Conservation (phyloP, 2,113 vertebrate genomes). For the Cephalopterus ornatus region DNA sequence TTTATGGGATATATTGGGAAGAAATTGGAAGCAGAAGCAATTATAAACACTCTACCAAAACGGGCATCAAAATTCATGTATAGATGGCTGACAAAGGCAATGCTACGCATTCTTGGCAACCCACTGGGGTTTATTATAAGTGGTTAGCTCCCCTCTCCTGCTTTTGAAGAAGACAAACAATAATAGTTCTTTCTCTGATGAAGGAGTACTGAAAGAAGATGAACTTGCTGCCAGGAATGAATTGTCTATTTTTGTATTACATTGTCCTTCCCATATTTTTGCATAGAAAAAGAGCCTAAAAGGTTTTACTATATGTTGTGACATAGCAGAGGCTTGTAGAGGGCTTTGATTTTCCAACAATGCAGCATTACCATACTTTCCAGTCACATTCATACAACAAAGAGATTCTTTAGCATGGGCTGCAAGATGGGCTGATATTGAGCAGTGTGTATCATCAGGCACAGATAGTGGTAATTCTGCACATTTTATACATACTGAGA, state of each 20-base stretch:
- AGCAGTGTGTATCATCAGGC: slow-evolving; percentile 19
- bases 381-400: slow-evolving; percentile 38
- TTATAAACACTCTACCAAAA: background rate
- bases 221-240: slow-evolving; percentile 50
- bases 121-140: background rate
- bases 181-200: slow-evolving; percentile 10
- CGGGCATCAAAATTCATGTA: background rate
- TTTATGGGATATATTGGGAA: background rate
- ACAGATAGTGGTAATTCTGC: background rate
- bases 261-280: slow-evolving; percentile 39
- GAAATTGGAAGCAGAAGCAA: background rate
- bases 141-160: slow-evolving; percentile 6
- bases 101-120: background rate
- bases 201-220: slow-evolving; percentile 32
- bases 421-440: background rate
- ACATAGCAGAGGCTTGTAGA: slow-evolving; percentile 15
- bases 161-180: slow-evolving; percentile 34
- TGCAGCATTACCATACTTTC: slow-evolving; percentile 21
- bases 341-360: slow-evolving; percentile 53
- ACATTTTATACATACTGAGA: slow-evolving; percentile 32
- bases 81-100: slow-evolving; percentile 11
- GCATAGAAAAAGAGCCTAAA: slow-evolving; percentile 15
- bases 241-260: slow-evolving; percentile 45
- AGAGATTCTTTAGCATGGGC: slow-evolving; percentile 4
- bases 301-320: slow-evolving; percentile 51